phyloP scores from a whole-genome alignment of 1,140 invertebrate species.

The Phocides pigmalion region DNA sequence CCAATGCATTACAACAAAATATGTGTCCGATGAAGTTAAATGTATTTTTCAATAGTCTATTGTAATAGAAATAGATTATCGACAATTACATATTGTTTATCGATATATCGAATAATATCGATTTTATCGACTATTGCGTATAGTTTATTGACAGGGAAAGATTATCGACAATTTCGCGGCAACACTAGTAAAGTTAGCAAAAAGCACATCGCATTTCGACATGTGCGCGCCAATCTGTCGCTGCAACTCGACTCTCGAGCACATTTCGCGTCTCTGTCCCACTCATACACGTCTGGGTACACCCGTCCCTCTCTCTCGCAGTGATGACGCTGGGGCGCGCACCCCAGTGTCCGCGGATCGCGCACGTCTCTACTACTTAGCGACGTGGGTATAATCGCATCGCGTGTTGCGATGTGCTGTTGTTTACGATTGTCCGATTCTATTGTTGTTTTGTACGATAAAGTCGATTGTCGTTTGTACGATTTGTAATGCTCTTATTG shows the following conservation, averaged over 20 bases:
- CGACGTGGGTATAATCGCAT: constrained; percentile 70
- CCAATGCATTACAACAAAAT: no score
- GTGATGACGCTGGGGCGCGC: constrained; percentile 13
- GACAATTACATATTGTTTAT: no score
- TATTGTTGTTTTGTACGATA: constrained; percentile 39
- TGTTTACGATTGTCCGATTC: constrained; percentile 71
- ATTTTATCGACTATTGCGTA: no score
- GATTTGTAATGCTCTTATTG: neutral
- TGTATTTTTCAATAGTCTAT: no score
- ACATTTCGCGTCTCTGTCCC: constrained; percentile 41
- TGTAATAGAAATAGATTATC: no score
- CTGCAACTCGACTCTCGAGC: constrained; percentile 59
- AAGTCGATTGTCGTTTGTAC: neutral
- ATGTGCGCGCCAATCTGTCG: constrained; percentile 82
- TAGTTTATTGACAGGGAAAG: no score
- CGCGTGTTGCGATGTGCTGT: constrained; percentile 63
- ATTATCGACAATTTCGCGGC: constrained; percentile 35
- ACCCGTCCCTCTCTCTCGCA: constrained; percentile 49
- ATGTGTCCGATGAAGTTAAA: no score
- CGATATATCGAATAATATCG: no score
- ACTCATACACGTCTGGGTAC: constrained; percentile 2
- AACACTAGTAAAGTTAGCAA: constrained; percentile 65
- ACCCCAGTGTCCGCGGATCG: constrained; percentile 36
- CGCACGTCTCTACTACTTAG: constrained; percentile 71
- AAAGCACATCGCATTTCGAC: constrained; percentile 78